A percentile compares a stretch with the other conserved stretches of the same genome.
phyloP scores from a whole-genome alignment of 2,113 vertebrate genomes.

The Ceyx cyanopectus region DNA sequence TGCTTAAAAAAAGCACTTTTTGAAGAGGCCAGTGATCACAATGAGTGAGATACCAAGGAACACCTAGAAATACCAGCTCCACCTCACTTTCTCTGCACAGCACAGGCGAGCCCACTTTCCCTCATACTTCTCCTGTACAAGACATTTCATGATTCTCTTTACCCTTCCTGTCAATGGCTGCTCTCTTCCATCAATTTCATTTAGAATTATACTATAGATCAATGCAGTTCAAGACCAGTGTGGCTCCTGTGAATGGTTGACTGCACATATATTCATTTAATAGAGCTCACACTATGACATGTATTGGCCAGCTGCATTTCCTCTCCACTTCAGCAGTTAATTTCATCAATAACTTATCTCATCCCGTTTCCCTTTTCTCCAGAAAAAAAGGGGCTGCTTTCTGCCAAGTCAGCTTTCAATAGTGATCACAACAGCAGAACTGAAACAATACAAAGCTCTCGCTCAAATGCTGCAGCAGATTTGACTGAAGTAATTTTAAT shows the following conservation, averaged over 20 bases:
- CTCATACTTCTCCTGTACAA: slow-evolving; percentile 85
- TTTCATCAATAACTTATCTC: slow-evolving; percentile 80
- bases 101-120: slow-evolving; percentile 79
- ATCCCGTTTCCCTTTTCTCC: slow-evolving; percentile 68
- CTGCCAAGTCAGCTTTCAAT: slow-evolving; percentile 72
- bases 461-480: slow-evolving; percentile 4
- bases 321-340: slow-evolving; percentile 79
- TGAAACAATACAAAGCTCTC: slow-evolving; percentile 26
- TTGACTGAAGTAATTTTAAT: not conserved
- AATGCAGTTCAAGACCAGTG: slow-evolving; percentile 89
- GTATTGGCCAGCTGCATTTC: slow-evolving; percentile 76
- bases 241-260: slow-evolving; percentile 74
- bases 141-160: slow-evolving; percentile 88
- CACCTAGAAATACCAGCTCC: not conserved
- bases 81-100: not conserved
- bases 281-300: slow-evolving; percentile 75
- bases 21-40: not conserved
- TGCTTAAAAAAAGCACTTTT: not conserved
- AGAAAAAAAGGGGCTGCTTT: slow-evolving; percentile 60
- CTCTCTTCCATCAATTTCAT: slow-evolving; percentile 92
- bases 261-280: slow-evolving; percentile 77
- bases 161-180: slow-evolving; percentile 90
- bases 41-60: not conserved
- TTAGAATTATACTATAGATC: slow-evolving; percentile 92
- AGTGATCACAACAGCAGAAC: slow-evolving; percentile 61